Evolutionary conservation across 64 coral and sea anemone genomes (phyloP), one percentile per base, ranked within the genome.

Genomic region (Actinia equina): DNA sequence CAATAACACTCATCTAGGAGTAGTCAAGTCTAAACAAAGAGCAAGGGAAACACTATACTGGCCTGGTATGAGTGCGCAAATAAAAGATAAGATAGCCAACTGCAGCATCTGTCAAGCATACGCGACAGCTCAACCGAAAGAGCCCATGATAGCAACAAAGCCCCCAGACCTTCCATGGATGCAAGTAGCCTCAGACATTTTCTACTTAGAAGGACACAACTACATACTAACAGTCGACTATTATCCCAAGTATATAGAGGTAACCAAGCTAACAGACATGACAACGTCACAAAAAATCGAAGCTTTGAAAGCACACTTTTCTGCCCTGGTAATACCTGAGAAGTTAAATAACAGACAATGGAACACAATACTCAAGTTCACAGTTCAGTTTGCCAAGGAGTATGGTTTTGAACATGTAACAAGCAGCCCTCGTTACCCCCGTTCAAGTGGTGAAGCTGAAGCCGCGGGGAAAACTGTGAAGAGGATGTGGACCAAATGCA

Each of bases 241-340:
- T 22, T 86, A 92, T 76, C 82, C 90, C 44, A 83, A 92, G 49
- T 92, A 87, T 84, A 92, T 92, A 2, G 90, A 87, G 23, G 90
- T 92, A 12, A 59, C 19, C 5, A 84, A 86, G 61, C 85, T 92
- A 37, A 14, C 45, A 3, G 85, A 87, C 56, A 27, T 87, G 84
- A 65, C 90, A 2, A 42, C 90, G n/a, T 23, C 64, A 70, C 19
- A 61, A 16, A 79, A 37, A 15, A 79, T 79, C 15, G 41, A 44
- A 79, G 37, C 77, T 44, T 44, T 77, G 71, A 41, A 27, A 77
- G 5, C 9, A 41, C 71, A 77, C 16, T 77, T 77, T 77, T 19
- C 71, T n/a, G 26, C 71, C 25, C 23, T 27, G 8, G 71, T 19
- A 10, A 77, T 77, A 77, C 71, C 71, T 22, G 71, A 77, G 42